Evolutionary conservation across 2,113 vertebrate species (phyloP), one percentile per base, ranked within the genome.

Genomic region (Leiothrix lutea): DNA sequence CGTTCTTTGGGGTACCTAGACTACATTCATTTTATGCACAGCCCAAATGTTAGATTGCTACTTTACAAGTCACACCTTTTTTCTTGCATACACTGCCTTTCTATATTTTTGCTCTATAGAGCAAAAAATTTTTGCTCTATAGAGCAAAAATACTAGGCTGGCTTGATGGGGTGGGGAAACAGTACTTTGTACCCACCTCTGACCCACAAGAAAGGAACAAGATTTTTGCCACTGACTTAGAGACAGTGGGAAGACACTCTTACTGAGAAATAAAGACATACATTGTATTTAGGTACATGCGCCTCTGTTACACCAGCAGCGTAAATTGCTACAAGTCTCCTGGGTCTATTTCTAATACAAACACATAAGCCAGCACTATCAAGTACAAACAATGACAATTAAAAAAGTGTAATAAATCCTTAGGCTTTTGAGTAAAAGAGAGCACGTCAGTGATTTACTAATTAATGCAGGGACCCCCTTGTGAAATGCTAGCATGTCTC

Each of bases 381-480:
- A 86, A 74, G 72, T 71, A 44, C 62, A 80, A 94, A 58, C 38
- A 93, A 70, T 47, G 64, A 67, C 62, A 91, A 28, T 47, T 82
- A 4, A 70, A 87, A 82, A 54, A 23, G 5, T 19, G 9, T 24
- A 57, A 85, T 31, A 72, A 86, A 74, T 66, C 36, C n/a, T 84
- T 29, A n/a, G 33, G 29, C 8, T 82, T 94, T 65, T 50, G 33
- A 83, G 25, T 61, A 86, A 75, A 82, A 85, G 23, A 61, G 19
- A 91, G 40, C 20, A 64, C 36, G 65, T 57, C 25, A 54, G 25
- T 80, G 45, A 62, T 57, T 73, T 26, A 1, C 47, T 66, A 40
- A 82, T 69, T 69, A 86, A 18, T 51, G 28, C 28, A 11, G 1
- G 2, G 50, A 69, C 21, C 22, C n/a, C 36, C 53, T 45, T 58